Evolutionary conservation across 2,888 invertebrate genomes (phyloP).

Genomic region (Syritta pipiens): DNA sequence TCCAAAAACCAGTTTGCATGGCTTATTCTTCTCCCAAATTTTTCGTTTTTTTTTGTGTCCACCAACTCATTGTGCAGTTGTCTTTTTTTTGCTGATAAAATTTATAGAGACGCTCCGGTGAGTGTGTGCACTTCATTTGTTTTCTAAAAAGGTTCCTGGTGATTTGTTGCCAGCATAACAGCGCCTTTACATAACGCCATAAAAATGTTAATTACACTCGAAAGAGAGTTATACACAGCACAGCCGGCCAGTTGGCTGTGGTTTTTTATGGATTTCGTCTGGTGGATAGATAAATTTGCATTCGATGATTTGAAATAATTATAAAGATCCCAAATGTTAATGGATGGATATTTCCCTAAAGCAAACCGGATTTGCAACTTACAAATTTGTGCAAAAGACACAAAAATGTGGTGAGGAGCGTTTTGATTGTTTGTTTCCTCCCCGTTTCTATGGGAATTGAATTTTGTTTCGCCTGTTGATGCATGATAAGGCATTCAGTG

Average conservation of each 20-base stretch:
- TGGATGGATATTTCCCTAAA: conserved; percentile 26
- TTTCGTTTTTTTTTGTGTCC: conserved; percentile 8
- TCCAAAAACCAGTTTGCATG: conserved; percentile 16
- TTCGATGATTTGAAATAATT: conserved; percentile 40
- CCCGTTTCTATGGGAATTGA: conserved; percentile 9
- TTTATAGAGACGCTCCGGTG: conserved; percentile 12
- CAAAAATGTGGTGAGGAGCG: neutral
- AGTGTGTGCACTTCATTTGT: neutral
- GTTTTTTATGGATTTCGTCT: conserved; percentile 29
- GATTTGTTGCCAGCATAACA: conserved; percentile 24
- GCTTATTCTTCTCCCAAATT: neutral
- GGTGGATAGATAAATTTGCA: conserved; percentile 33
- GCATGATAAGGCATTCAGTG: neutral
- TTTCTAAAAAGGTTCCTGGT: conserved; percentile 11
- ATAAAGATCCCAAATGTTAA: conserved; percentile 43
- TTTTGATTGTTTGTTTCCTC: conserved; percentile 18
- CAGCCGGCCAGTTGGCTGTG: neutral
- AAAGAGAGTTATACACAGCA: neutral
- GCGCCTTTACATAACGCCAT: conserved; percentile 44
- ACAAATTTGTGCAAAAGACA: conserved; percentile 35
- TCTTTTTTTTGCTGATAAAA: conserved; percentile 1
- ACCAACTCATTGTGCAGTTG: conserved; percentile 8
- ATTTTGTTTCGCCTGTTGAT: neutral
- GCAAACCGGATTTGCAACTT: conserved; percentile 47
- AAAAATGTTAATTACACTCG: conserved; percentile 42